These are phyloP conservation scores for Lithophane semibrunnea DNA, from an alignment of 2,888 invertebrate genomes.

Conservation along the genomic window DNA sequence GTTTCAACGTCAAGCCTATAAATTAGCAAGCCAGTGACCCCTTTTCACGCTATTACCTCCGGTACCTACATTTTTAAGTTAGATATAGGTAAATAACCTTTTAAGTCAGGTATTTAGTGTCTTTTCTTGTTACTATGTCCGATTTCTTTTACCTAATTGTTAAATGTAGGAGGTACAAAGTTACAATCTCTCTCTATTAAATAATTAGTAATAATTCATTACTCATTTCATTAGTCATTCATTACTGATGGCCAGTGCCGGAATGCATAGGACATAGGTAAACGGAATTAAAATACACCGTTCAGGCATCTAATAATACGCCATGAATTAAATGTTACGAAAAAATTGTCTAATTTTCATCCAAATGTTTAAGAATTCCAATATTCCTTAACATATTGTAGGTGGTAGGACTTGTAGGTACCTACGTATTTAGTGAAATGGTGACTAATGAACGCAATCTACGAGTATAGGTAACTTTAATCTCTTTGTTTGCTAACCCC, in stretches of 20 bases:
- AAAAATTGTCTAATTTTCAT: not conserved
- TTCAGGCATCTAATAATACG: not conserved
- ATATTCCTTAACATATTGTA: not conserved
- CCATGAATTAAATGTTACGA: not conserved
- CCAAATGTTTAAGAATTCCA: not conserved
- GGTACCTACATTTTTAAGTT: constrained; percentile 45
- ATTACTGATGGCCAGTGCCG: not conserved
- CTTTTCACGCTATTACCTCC: constrained; percentile 53
- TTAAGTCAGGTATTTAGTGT: not conserved
- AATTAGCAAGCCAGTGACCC: constrained; percentile 65
- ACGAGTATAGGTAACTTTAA: too few relatives aligned
- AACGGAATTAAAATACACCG: not conserved
- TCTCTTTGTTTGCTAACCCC: too few relatives aligned
- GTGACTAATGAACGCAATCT: not conserved
- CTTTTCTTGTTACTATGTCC: not conserved
- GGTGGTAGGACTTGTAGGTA: not conserved
- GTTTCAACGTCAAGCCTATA: constrained; percentile 56
- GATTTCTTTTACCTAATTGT: not conserved
- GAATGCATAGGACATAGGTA: not conserved
- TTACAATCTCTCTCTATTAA: not conserved
- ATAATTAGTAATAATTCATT: not conserved
- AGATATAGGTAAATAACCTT: not conserved
- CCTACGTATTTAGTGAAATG: not conserved
- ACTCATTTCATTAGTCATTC: not conserved
- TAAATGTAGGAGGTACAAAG: not conserved